Evolutionary conservation across 2,797 vertebrate genomes (phyloP).

Genomic region (Pangasius djambal): DNA sequence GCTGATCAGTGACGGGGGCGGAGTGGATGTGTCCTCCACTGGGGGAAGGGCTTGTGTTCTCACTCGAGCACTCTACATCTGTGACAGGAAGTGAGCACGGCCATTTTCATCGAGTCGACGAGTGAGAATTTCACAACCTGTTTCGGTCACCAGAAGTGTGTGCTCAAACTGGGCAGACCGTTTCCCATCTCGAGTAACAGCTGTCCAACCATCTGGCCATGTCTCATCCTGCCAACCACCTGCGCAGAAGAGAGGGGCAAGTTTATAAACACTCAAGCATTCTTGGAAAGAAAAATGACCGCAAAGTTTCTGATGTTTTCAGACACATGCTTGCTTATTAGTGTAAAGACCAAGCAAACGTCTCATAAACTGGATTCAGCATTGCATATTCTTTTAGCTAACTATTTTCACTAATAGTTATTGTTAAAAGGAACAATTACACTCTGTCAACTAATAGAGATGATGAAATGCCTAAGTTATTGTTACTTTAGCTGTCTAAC

Average conservation of each 20-base stretch:
- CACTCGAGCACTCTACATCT: conserved; percentile 75
- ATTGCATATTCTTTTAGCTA: neutral
- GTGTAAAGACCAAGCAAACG: neutral
- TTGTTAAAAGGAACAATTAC: neutral
- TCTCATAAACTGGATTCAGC: neutral
- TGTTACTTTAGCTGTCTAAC: neutral
- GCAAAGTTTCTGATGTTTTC: neutral
- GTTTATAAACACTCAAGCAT: conserved; percentile 8
- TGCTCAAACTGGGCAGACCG: conserved; percentile 99
- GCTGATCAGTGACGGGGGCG: conserved; percentile 52
- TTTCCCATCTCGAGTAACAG: conserved; percentile 93
- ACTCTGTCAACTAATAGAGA: too few species aligned
- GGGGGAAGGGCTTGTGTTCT: conserved; percentile 31
- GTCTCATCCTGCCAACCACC: conserved; percentile 99
- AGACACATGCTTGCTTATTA: neutral
- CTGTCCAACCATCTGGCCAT: conserved; percentile 98
- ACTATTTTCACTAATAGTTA: neutral
- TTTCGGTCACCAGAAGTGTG: conserved; percentile 94
- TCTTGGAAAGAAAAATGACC: neutral
- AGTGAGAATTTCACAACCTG: conserved; percentile 94
- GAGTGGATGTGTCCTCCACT: conserved; percentile 45
- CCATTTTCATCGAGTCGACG: conserved; percentile 85
- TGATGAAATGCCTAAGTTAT: too few species aligned
- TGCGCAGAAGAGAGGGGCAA: conserved; percentile 57
- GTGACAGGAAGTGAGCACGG: conserved; percentile 89